These are phyloP conservation scores for Chaetodon auriga DNA, from an alignment of 2,113 vertebrate species.

Conservation along the genomic window DNA sequence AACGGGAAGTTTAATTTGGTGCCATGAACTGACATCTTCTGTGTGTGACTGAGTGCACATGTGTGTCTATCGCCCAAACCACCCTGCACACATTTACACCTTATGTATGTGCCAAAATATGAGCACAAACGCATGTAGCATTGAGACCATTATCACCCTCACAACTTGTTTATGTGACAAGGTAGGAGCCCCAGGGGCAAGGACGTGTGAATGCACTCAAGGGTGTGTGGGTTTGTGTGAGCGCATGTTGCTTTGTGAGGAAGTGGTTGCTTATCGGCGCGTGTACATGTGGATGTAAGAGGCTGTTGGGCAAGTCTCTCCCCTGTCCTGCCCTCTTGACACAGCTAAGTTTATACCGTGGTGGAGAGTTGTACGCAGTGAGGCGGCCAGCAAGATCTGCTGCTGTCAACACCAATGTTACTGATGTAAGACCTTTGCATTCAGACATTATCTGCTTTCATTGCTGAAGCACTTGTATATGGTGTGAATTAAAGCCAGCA, in stretches of 20 bases:
- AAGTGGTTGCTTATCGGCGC: constrained; percentile 70
- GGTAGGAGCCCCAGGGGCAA: constrained; percentile 17
- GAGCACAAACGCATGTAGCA: neutral
- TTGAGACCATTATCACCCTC: constrained; percentile 47
- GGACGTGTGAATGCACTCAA: constrained; percentile 33
- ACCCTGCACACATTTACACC: neutral
- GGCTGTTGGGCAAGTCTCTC: constrained; percentile 21
- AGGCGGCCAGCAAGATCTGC: neutral
- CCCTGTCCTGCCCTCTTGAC: constrained; percentile 44
- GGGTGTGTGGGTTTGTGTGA: constrained; percentile 1
- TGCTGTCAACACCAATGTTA: constrained; percentile 15
- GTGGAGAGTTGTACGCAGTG: neutral
- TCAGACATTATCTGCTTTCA: neutral
- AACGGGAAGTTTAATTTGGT: neutral
- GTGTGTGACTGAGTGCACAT: neutral
- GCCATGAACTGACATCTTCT: neutral
- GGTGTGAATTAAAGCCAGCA: constrained; percentile 31
- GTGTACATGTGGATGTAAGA: constrained; percentile 50
- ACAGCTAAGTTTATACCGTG: constrained; percentile 25
- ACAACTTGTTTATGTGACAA: constrained; percentile 38
- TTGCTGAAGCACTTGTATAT: neutral
- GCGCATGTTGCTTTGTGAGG: constrained; percentile 44
- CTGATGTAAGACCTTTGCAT: constrained; percentile 30
- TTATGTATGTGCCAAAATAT: neutral
- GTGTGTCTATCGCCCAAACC: neutral